Evolutionary conservation across 2,797 vertebrate genomes (phyloP).

Genomic region (Schizothorax lantsangensis): DNA sequence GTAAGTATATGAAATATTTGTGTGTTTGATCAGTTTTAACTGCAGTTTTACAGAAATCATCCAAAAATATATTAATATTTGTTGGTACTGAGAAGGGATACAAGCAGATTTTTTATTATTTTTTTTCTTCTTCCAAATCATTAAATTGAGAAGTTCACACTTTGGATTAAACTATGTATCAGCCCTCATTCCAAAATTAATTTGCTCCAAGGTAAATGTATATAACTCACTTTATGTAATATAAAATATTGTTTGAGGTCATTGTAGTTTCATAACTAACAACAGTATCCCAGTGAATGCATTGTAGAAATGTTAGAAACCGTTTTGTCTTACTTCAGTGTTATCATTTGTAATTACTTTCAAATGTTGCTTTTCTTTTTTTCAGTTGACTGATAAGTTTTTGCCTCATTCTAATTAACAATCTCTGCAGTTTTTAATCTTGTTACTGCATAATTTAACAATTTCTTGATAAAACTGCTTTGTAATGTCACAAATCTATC

Average conservation of each 20-base stretch:
- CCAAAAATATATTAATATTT: neutral
- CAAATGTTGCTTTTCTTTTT: neutral
- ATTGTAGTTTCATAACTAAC: neutral
- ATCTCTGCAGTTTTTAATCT: neutral
- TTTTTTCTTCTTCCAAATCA: neutral
- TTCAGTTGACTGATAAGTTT: slow-evolving; percentile 1
- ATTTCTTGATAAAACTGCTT: slow-evolving; percentile 1
- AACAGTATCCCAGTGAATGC: neutral
- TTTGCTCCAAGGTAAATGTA: neutral
- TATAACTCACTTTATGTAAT: neutral
- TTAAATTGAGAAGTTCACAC: neutral
- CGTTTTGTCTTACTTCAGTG: neutral
- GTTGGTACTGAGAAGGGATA: neutral
- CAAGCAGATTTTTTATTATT: neutral
- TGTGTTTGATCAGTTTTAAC: neutral
- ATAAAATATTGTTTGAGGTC: neutral
- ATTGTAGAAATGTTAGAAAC: neutral
- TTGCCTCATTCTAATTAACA: neutral
- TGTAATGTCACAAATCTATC: neutral
- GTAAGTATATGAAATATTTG: neutral
- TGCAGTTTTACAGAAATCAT: neutral
- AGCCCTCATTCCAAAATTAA: neutral
- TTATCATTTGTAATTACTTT: neutral
- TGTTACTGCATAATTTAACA: slow-evolving; percentile 2
- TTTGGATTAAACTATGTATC: neutral